These are phyloP conservation scores for Fistularia commersonii DNA, from an alignment of 2,797 vertebrate genomes.

Conservation along the genomic window DNA sequence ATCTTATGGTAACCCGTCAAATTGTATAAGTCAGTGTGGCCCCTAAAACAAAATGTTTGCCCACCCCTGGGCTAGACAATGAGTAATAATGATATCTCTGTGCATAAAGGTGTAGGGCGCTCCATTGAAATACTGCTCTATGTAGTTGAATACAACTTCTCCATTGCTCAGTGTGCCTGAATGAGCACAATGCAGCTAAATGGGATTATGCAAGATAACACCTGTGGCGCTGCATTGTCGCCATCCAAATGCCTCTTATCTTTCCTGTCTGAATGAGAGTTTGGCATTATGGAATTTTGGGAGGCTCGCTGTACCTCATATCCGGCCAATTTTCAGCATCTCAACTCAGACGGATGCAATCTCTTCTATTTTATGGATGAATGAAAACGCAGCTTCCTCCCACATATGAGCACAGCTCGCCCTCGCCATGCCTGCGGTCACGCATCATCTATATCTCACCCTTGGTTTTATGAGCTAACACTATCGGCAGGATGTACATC, in stretches of 20 bases:
- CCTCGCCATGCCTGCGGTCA: too few relatives aligned
- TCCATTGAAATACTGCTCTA: background rate
- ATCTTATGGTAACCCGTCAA: too few relatives aligned
- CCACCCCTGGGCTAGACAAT: background rate
- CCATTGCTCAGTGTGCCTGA: background rate
- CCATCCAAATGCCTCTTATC: conserved; percentile 60
- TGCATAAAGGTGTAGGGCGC: background rate
- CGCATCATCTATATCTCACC: conserved; percentile 34
- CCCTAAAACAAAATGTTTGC: too few relatives aligned
- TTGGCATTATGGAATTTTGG: conserved; percentile 63
- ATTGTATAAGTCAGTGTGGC: too few relatives aligned
- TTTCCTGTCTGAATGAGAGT: conserved; percentile 46
- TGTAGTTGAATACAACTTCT: background rate
- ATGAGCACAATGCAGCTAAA: background rate
- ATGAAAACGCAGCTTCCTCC: conserved; percentile 33
- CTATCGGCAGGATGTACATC: conserved; percentile 15
- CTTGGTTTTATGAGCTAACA: conserved; percentile 46
- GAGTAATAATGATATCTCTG: background rate
- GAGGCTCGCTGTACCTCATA: conserved; percentile 49
- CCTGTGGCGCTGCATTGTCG: conserved; percentile 44
- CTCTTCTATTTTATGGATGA: conserved; percentile 68
- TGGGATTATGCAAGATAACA: conserved; percentile 23
- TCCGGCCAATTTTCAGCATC: conserved; percentile 57
- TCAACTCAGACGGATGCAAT: conserved; percentile 64
- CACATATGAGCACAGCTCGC: conserved; percentile 25